These are phyloP conservation scores for Chlamydotis undulata DNA, from an alignment of 2,113 vertebrate genomes.

Conservation along the genomic window DNA sequence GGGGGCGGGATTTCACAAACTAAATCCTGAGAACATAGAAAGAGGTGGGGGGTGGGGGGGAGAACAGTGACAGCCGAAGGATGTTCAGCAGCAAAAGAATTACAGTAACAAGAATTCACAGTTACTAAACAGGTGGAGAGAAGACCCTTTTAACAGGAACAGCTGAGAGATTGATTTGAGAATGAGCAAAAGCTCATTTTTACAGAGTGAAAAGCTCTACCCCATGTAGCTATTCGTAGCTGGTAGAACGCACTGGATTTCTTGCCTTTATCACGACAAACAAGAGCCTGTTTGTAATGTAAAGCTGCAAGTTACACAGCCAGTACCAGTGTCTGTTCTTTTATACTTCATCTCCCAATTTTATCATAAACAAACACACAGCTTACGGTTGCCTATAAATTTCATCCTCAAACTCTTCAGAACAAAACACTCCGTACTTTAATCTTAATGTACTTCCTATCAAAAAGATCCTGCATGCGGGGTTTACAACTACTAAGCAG, in stretches of 20 bases:
- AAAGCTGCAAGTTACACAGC: constrained; percentile 35
- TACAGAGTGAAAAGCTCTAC: not conserved
- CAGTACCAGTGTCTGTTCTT: constrained; percentile 44
- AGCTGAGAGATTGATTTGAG: constrained; percentile 1
- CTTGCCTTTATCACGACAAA: constrained; percentile 54
- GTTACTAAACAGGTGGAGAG: constrained; percentile 10
- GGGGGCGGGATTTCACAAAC: not conserved
- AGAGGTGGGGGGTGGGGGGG: not conserved
- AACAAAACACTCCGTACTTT: constrained; percentile 53
- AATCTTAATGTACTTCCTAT: constrained; percentile 56
- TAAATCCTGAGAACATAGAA: not conserved
- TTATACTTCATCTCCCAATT: constrained; percentile 57
- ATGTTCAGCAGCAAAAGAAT: not conserved
- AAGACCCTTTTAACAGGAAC: constrained; percentile 4
- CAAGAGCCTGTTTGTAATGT: constrained; percentile 56
- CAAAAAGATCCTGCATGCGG: constrained; percentile 43
- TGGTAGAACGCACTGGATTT: constrained; percentile 27
- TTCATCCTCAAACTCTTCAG: constrained; percentile 62
- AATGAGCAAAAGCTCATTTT: constrained; percentile 18
- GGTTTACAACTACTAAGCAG: constrained; percentile 43
- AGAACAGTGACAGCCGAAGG: not conserved
- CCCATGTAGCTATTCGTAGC: constrained; percentile 8
- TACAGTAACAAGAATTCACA: not conserved
- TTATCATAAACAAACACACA: constrained; percentile 66
- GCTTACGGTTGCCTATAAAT: constrained; percentile 58